Evolutionary conservation across 2,888 invertebrate species (phyloP).

Genomic region (Melinaea marsaeus): DNA sequence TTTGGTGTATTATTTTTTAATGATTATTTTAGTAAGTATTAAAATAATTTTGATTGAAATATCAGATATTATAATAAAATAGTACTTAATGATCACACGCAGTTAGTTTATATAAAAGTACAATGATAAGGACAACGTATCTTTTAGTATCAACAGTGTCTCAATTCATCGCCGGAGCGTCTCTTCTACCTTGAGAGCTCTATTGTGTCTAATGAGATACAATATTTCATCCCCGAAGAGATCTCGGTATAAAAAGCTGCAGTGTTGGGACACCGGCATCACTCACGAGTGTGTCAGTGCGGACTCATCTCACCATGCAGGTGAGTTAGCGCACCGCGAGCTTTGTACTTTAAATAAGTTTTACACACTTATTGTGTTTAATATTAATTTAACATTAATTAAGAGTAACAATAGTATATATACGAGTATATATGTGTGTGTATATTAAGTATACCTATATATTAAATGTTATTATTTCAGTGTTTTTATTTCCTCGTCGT

Average conservation of each 20-base stretch:
- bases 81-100: too few species aligned
- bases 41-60: too few species aligned
- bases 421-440: too few species aligned
- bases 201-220: conserved; percentile 59
- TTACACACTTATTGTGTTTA: not conserved
- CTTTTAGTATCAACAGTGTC: too few species aligned
- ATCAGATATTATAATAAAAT: too few species aligned
- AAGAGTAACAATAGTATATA: too few species aligned
- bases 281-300: conserved; percentile 12
- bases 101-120: too few species aligned
- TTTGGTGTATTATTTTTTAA: too few species aligned
- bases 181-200: conserved; percentile 60
- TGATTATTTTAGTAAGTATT: too few species aligned
- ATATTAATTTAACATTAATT: not conserved
- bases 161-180: conserved; percentile 23
- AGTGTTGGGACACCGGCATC: conserved; percentile 30
- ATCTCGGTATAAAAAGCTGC: conserved; percentile 55
- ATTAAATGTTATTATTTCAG: conserved; percentile 41
- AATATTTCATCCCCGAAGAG: conserved; percentile 62
- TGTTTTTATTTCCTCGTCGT: conserved; percentile 40
- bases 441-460: too few species aligned
- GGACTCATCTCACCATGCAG: conserved; percentile 40
- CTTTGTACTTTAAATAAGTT: not conserved
- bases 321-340: conserved; percentile 32
- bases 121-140: too few species aligned